Conservation (phyloP, 2,113 vertebrate species). For the Columba janthina region DNA sequence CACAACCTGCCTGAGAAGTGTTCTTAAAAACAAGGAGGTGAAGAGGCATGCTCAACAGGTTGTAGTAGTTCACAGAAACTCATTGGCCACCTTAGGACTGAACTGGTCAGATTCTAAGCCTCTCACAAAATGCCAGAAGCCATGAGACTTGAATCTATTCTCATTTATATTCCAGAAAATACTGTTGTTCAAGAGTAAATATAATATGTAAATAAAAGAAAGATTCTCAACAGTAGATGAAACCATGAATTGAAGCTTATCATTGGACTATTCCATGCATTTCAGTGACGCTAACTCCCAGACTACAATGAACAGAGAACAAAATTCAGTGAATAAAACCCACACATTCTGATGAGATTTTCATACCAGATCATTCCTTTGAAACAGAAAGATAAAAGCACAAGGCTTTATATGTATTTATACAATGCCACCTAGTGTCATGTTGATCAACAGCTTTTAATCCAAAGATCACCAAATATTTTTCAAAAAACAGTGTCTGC, state of each 20-base stretch:
- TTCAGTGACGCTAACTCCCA: background rate
- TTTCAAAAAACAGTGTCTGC: background rate
- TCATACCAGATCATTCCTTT: background rate
- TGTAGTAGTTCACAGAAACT: background rate
- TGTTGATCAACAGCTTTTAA: background rate
- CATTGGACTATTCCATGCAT: background rate
- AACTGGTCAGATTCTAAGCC: background rate
- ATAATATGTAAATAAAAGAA: background rate
- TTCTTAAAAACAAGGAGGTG: background rate
- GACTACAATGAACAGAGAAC: background rate
- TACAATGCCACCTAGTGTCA: slow-evolving; percentile 64
- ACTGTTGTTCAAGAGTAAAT: background rate
- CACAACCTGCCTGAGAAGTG: background rate
- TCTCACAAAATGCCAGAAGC: background rate
- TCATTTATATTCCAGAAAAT: background rate
- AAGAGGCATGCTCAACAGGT: background rate
- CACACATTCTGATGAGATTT: background rate
- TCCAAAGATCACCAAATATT: background rate
- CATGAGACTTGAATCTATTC: background rate
- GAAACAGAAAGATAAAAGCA: background rate
- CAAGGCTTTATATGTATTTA: slow-evolving; percentile 18
- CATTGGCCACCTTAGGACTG: background rate
- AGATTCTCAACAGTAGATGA: background rate
- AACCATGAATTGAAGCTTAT: background rate
- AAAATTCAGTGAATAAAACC: background rate